phyloP scores from a whole-genome alignment of 1,140 invertebrate species.

The Conopomorpha cramerella region DNA sequence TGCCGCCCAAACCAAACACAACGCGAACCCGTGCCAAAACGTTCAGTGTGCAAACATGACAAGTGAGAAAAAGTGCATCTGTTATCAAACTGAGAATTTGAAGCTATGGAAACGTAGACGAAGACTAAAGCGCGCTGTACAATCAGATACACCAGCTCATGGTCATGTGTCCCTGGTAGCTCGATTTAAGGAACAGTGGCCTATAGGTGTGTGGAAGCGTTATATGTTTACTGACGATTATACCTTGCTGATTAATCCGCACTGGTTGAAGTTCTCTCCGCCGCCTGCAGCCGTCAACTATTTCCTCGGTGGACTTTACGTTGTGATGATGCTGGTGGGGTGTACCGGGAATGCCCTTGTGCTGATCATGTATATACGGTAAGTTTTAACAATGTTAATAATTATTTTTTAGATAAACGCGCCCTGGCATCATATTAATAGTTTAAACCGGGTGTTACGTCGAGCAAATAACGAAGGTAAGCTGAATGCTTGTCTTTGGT shows the following conservation, averaged over 20 bases:
- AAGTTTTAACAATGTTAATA: conserved; percentile 26
- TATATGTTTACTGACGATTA: conserved; percentile 61
- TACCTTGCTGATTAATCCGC: conserved; percentile 63
- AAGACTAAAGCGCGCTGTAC: conserved; percentile 9
- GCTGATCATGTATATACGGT: conserved; percentile 67
- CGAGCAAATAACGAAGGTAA: too few species aligned
- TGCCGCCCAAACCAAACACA: not conserved
- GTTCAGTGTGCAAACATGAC: not conserved
- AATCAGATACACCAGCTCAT: not conserved
- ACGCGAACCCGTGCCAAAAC: not conserved
- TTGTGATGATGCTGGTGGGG: conserved; percentile 63
- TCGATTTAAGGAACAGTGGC: conserved; percentile 41
- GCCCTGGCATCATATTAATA: too few species aligned
- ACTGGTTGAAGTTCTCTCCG: conserved; percentile 69
- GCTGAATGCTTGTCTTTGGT: too few species aligned
- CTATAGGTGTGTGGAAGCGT: conserved; percentile 53
- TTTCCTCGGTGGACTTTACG: conserved; percentile 62
- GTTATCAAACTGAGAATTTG: conserved; percentile 10
- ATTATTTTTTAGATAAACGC: too few species aligned
- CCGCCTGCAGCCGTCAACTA: conserved; percentile 60
- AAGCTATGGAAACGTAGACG: conserved; percentile 41
- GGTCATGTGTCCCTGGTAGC: conserved; percentile 7
- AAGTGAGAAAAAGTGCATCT: not conserved
- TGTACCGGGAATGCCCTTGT: conserved; percentile 67
- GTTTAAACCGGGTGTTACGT: too few species aligned